A percentile compares a stretch with the other conserved stretches of the same genome.
These are phyloP conservation scores for Pinctada fucata DNA, from an alignment of 2,888 invertebrate species.

Conservation along the genomic window DNA sequence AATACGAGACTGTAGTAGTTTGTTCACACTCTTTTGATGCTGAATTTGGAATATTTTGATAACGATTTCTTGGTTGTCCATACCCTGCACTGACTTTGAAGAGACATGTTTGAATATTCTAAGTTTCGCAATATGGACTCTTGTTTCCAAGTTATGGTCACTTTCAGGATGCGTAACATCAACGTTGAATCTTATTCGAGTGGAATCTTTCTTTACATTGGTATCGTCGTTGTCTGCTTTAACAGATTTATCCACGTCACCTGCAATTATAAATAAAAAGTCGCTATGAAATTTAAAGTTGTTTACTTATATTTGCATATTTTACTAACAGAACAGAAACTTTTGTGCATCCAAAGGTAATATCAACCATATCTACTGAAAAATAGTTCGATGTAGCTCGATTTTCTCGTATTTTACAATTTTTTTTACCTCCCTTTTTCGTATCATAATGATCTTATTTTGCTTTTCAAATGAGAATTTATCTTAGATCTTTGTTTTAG, in stretches of 20 bases:
- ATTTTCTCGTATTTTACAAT: no score
- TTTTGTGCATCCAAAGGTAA: no score
- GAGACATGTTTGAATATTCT: conserved; percentile 34
- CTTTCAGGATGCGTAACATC: conserved; percentile 39
- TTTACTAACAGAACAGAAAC: no score
- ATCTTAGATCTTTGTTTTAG: no score
- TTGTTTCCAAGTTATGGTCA: conserved; percentile 41
- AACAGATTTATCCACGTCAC: not conserved
- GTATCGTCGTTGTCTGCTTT: not conserved
- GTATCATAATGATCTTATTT: no score
- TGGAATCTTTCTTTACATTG: not conserved
- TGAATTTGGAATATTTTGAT: conserved; percentile 12
- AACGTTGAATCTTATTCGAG: conserved; percentile 24
- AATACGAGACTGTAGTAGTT: conserved; percentile 48
- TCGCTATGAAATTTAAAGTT: no score
- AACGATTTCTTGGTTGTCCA: not conserved
- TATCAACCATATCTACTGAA: no score
- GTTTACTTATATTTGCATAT: no score
- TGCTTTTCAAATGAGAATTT: no score
- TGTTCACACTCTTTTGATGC: conserved; percentile 35
- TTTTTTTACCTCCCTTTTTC: no score
- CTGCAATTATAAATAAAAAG: not conserved
- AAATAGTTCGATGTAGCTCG: no score
- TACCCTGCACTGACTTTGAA: not conserved
- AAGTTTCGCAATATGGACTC: conserved; percentile 47